These are phyloP conservation scores for Salmo trutta DNA, from an alignment of 2,797 vertebrate genomes.

Conservation along the genomic window DNA sequence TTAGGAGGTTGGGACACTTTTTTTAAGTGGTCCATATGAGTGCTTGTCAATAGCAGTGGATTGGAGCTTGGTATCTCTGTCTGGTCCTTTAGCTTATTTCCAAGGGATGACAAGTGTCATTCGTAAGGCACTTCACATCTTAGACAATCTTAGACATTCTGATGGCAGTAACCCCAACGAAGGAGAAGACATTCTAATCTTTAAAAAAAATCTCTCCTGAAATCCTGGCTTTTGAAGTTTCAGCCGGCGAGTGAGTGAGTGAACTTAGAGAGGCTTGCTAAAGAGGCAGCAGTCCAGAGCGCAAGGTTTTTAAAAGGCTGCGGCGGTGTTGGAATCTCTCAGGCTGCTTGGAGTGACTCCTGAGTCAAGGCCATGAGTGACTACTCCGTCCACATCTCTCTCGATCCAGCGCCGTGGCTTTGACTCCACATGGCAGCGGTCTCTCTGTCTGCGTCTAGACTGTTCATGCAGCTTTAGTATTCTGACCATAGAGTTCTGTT, in stretches of 20 bases:
- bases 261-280: background rate
- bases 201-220: background rate
- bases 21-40: background rate
- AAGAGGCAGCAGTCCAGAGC: background rate
- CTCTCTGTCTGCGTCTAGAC: background rate
- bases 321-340: background rate
- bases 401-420: background rate
- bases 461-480: too few species aligned
- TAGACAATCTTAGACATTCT: background rate
- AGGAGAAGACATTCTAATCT: background rate
- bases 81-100: background rate
- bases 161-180: too few species aligned
- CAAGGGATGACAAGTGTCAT: background rate
- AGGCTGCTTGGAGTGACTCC: background rate
- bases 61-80: too few species aligned
- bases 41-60: background rate
- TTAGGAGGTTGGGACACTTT: background rate
- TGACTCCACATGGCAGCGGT: background rate
- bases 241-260: background rate
- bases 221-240: background rate
- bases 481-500: too few species aligned
- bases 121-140: background rate
- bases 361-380: background rate
- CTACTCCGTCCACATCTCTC: background rate
- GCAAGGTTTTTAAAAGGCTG: too few species aligned